Percentiles rank a stretch among this genome's conserved stretches.
These are phyloP conservation scores for Poeciliopsis presidionis DNA, from an alignment of 2,797 vertebrate genomes.

Conservation along the genomic window DNA sequence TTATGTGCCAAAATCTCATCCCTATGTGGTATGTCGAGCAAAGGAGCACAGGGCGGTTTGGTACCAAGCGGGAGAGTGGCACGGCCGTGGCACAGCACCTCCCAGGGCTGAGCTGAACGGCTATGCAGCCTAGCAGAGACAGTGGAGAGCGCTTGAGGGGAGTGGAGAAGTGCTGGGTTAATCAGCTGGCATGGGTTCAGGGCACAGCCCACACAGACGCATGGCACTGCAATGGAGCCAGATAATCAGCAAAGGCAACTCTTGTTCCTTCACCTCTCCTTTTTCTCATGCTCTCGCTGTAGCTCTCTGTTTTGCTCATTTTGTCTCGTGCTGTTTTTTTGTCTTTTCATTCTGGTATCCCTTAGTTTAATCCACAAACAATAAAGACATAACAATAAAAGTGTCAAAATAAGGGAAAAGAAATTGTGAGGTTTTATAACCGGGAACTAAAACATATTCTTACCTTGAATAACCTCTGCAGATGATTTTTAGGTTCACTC, in stretches of 20 bases:
- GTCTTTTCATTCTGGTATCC: not conserved
- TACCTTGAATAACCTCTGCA: not conserved
- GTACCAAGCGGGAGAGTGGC: conserved; percentile 74
- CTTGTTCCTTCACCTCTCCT: conserved; percentile 69
- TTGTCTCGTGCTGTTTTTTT: conserved; percentile 15
- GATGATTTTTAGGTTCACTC: not conserved
- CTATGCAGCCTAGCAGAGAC: conserved; percentile 75
- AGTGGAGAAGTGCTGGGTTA: conserved; percentile 80
- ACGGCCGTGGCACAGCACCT: conserved; percentile 60
- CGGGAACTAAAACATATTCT: not conserved
- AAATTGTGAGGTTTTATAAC: not conserved
- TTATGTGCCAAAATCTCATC: conserved; percentile 76
- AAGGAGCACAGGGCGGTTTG: conserved; percentile 62
- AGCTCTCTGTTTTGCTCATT: conserved; percentile 22
- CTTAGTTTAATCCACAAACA: not conserved
- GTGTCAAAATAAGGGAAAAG: not conserved
- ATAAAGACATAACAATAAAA: not conserved
- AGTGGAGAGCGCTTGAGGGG: conserved; percentile 76
- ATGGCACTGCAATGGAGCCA: conserved; percentile 86
- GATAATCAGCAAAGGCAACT: conserved; percentile 88
- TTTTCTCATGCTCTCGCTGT: conserved; percentile 20
- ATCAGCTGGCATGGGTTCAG: conserved; percentile 91
- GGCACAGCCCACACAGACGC: conserved; percentile 90
- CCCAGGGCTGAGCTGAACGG: conserved; percentile 64
- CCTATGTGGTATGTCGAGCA: conserved; percentile 51